Evolutionary conservation across 2,113 vertebrate species (phyloP), one percentile per base, ranked within the genome.

Genomic region (Cottus gobio): DNA sequence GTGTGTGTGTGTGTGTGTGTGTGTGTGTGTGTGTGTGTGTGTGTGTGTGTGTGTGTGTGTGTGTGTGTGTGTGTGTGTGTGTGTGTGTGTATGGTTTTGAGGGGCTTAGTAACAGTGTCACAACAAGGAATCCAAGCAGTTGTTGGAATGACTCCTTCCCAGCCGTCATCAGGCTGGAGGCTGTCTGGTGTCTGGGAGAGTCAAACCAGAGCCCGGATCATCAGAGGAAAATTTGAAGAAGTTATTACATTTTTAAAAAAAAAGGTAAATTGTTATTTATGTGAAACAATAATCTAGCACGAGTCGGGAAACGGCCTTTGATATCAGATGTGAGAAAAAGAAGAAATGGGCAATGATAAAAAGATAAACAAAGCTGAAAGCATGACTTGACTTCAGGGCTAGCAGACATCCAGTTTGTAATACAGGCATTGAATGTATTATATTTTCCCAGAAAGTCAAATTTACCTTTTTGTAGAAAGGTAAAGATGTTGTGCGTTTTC

Each of bases 91-190:
- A 70, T 84, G 70, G 52, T 64, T 77, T 46, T 74, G 62, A 64
- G 57, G 46, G 65, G 72, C 79, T 83, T 87, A 85, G 79, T 66
- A 61, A 82, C 90, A 80, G 39, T 95, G 94, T 95, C 94, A 94
- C 92, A 95, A 94, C 93, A 95, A 77, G 87, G 93, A 89, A 92
- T 89, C 87, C 84, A 79, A 89, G 91, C 87, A 87, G 89, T 90
- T 88, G 86, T 91, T 85, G 75, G 85, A 37, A 26, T n/a, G 46
- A 65, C 26, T 69, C 18, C 70, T 68, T 83, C 73, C 56, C 71
- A 87, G 62, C 20, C 13, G 1, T 63, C 46, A 28, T 20, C 4
- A 2, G 31, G 36, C 22, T 22, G 54, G 46, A 69, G 20, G 30
- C 30, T 64, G 46, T 72, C 54, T 64, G 70, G 36, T 72, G 46